Evolutionary conservation across 2,888 invertebrate genomes (phyloP), one percentile per base, ranked within the genome.

Genomic region (Drosophila hamatofila): DNA sequence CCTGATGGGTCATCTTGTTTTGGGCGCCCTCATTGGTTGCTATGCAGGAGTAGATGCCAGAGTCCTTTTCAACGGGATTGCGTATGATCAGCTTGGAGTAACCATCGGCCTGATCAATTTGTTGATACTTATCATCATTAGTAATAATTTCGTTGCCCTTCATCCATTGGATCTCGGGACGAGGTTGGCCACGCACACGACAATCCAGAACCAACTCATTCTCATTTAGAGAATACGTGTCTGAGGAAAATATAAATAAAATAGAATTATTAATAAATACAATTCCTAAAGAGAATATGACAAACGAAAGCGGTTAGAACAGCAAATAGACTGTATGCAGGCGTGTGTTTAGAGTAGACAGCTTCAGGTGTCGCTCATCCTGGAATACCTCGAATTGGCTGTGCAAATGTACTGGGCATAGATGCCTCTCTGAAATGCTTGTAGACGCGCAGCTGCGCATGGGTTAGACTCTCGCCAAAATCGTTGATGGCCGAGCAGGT

Each of bases 131-230:
- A 18, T 94, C 94, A 60, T 94, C 93, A 2, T 91, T 90, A 14
- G 86, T 87, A 14, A 97, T 92, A 14, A 94, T 92, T 55, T 93
- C 93, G 42, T 95, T 95, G 80, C 97, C 95, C 91, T 96, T 97
- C 75, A 95, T 92, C 97, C 97, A 97, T 39, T 95, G 94, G 67
- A 97, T 95, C 0, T 93, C 94, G 0, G 97, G 96, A 5, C 94
- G 93, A 16, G 96, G 96, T 81, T 96, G 95, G 25, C 96, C 96
- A 66, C 96, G 95, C 51, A 97, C 95, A 57, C 96, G 95, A 89
- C 97, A 97, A 92, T 97, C 97, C 75, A 97, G 93, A 27, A 95
- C 94, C 58, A 97, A 92, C 91, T 97, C 96, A 91, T 97, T 95
- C 87, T 95, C 96, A 44, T 95, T 94, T 55, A 95, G 93, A 88